Base-by-base conservation (phyloP, 2,113 vertebrate species). In the Apodemus speciosus region DNA sequence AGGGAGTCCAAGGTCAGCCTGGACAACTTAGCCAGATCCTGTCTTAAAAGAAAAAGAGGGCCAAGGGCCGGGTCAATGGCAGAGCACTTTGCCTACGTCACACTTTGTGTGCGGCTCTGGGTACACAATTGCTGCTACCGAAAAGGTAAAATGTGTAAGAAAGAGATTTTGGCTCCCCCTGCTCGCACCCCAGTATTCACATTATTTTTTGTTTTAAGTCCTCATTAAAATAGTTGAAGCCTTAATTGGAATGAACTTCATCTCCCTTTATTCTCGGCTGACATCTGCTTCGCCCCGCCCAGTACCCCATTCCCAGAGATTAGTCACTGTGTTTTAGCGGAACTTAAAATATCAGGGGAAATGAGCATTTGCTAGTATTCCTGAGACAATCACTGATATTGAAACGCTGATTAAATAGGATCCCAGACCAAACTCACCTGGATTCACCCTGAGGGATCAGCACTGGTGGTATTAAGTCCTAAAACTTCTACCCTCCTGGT, bases 141-240 rank as follows among this genome's bases (percentile, higher is more conserved):
- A 25, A 51, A 9, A 18, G 23, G 49, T 13, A 56, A 90, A 46
- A 2, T 60, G 32, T 73, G 4, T 11, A 49, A 49, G n/a, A 85
- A 64, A 53, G 66, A 89, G 21, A 81, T 46, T 76, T 96, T 8
- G 7, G 51, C 51, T 25, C 62, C 9, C 9, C 49, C 51, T 13
- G 15, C 2, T 8, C 51, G 9, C 51, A 1, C 51, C 15, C 53
- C 53, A 3, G 53, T 49, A 38, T 7, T 58, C 5, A 83, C 75
- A 71, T 92, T 75, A 53, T 49, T 69, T 92, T 95, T 81, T 66
- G 69, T 68, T 90, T 94, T 71, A 92, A 79, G 83, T 87, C 58
- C 32, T 91, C 38, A 71, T 92, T 94, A 38, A 62, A 90, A 87
- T 60, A 79, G 32, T 68, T 32, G 81, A 88, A 91, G 62, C 23